phyloP scores from a whole-genome alignment of 2,888 invertebrate species.

The Seira ritae region DNA sequence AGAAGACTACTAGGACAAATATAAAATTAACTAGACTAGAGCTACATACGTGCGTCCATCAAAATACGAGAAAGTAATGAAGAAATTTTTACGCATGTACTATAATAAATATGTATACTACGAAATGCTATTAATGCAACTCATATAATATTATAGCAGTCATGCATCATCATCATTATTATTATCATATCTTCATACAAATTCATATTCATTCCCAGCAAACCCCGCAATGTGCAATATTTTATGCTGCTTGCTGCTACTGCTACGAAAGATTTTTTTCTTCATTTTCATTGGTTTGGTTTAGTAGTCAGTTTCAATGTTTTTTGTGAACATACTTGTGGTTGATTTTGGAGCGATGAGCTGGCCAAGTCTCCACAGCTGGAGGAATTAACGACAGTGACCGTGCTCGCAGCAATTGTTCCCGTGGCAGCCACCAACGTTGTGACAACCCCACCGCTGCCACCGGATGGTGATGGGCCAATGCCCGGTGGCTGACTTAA shows the following conservation, averaged over 20 bases:
- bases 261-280: background rate
- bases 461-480: conserved; percentile 55
- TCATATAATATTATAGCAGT: background rate
- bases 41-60: background rate
- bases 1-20: background rate
- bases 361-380: conserved; percentile 74
- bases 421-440: conserved; percentile 66
- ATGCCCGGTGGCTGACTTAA: conserved; percentile 75
- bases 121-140: too few relatives aligned
- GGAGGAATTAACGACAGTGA: conserved; percentile 70
- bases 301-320: background rate
- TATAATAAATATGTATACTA: background rate
- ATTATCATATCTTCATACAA: background rate
- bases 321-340: conserved; percentile 60
- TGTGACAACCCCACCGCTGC: conserved; percentile 53
- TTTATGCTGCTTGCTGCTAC: too few relatives aligned
- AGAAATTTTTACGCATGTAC: background rate
- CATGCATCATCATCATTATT: background rate
- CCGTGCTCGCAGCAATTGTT: conserved; percentile 60
- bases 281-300: background rate
- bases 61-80: background rate
- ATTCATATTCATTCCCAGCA: background rate
- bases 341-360: conserved; percentile 56
- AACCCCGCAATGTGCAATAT: background rate
- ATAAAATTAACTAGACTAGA: background rate